phyloP scores from a whole-genome alignment of 2,888 invertebrate species.

The Thecocarcelia acutangulata region DNA sequence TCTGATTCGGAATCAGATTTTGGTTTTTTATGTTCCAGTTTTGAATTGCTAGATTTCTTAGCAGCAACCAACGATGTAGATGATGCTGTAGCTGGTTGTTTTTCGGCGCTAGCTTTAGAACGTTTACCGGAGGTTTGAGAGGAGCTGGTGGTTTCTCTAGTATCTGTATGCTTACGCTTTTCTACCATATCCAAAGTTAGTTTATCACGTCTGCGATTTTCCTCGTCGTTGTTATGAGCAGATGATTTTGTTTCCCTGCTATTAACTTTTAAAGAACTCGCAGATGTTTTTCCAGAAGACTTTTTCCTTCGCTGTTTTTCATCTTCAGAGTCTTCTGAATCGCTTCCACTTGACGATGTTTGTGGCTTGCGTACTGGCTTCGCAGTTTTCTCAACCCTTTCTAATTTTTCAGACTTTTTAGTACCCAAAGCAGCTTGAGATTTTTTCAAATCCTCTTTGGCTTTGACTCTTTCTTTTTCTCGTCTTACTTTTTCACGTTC shows the following conservation, averaged over 20 bases:
- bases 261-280: conserved; percentile 29
- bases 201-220: conserved; percentile 69
- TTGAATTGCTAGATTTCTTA: conserved; percentile 82
- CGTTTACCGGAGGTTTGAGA: conserved; percentile 57
- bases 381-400: conserved; percentile 49
- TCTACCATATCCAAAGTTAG: conserved; percentile 55
- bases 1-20: conserved; percentile 69
- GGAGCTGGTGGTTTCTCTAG: conserved; percentile 51
- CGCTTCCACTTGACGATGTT: conserved; percentile 69
- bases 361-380: conserved; percentile 51
- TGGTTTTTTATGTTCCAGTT: conserved; percentile 76
- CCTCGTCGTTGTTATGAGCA: conserved; percentile 48
- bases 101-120: conserved; percentile 64
- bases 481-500: conserved; percentile 57
- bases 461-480: conserved; percentile 62
- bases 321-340: conserved; percentile 73
- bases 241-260: conserved; percentile 58
- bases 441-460: conserved; percentile 60
- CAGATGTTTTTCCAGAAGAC: conserved; percentile 35
- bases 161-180: conserved; percentile 70
- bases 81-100: conserved; percentile 45
- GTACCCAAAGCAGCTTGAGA: conserved; percentile 18
- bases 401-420: conserved; percentile 64
- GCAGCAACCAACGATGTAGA: conserved; percentile 1
- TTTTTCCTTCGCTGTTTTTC: conserved; percentile 69